Conservation (phyloP, 2,888 invertebrate genomes). For the Byasa hedistus region DNA sequence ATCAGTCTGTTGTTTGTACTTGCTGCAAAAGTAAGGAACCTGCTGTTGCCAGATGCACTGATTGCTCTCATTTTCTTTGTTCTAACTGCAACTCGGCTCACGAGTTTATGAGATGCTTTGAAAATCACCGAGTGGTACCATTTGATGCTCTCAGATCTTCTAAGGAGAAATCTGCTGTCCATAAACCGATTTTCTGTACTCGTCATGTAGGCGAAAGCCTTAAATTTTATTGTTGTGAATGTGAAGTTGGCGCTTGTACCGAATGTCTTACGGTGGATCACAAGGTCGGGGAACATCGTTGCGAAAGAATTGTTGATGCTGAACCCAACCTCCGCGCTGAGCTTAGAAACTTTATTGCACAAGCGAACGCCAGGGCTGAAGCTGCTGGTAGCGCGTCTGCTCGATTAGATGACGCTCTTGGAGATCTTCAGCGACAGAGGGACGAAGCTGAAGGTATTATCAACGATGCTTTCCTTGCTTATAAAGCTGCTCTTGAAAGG, state of each 20-base stretch:
- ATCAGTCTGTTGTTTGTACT: constrained; percentile 89
- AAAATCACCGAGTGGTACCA: constrained; percentile 94
- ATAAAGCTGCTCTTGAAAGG: constrained; percentile 89
- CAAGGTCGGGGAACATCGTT: constrained; percentile 89
- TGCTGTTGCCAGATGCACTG: constrained; percentile 95
- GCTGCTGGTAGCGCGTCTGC: constrained; percentile 88
- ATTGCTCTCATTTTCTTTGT: constrained; percentile 96
- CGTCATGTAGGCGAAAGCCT: constrained; percentile 90
- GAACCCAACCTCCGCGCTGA: constrained; percentile 89
- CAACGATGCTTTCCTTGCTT: constrained; percentile 88
- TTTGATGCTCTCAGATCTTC: constrained; percentile 91
- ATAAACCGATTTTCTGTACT: constrained; percentile 92
- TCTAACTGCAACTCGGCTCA: constrained; percentile 97
- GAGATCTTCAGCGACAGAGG: constrained; percentile 91
- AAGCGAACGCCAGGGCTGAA: constrained; percentile 87
- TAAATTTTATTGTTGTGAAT: constrained; percentile 93
- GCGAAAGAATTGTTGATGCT: constrained; percentile 89
- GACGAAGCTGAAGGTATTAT: constrained; percentile 92
- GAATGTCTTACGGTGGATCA: constrained; percentile 92
- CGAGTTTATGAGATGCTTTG: constrained; percentile 97
- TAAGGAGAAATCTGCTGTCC: constrained; percentile 89
- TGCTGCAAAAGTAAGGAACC: constrained; percentile 97
- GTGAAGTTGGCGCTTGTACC: constrained; percentile 91
- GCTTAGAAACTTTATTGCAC: constrained; percentile 85
- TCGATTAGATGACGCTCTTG: constrained; percentile 88